A percentile compares a stretch with the other conserved stretches of the same genome.
Evolutionary conservation across 1,140 invertebrate species (phyloP).

Genomic region (Cyrtorhinus lividipennis): DNA sequence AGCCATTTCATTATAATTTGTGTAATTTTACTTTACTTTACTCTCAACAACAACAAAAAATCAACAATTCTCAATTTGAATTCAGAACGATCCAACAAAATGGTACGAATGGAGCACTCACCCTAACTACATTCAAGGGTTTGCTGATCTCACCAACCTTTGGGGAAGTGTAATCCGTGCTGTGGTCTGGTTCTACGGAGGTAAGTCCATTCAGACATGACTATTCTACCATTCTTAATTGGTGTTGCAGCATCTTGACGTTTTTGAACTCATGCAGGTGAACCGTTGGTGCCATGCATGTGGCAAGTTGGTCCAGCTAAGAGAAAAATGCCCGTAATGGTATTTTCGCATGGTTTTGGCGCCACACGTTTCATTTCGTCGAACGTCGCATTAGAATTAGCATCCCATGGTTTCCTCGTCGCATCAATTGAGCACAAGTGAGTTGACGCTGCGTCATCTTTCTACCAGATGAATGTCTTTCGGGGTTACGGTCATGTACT

Average conservation of each 20-base stretch:
- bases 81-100: constrained; percentile 31
- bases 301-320: constrained; percentile 34
- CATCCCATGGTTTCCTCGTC: constrained; percentile 49
- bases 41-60: too few species aligned
- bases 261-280: constrained; percentile 27
- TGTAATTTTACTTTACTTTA: too few species aligned
- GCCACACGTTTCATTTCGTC: constrained; percentile 45
- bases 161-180: constrained; percentile 34
- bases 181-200: constrained; percentile 32
- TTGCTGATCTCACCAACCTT: constrained; percentile 35
- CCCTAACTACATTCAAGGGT: constrained; percentile 38
- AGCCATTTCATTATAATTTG: background rate
- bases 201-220: constrained; percentile 16
- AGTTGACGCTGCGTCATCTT: too few species aligned
- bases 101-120: constrained; percentile 44
- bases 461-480: background rate
- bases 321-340: constrained; percentile 39
- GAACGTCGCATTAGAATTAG: constrained; percentile 42
- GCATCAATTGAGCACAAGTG: constrained; percentile 48
- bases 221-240: constrained; percentile 6
- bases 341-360: constrained; percentile 53
- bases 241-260: constrained; percentile 6
- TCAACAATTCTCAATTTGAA: constrained; percentile 16
- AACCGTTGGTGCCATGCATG: constrained; percentile 38
- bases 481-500: background rate